Evolutionary conservation across 2,797 vertebrate genomes (phyloP).

Genomic region (Sitta carolinensis): DNA sequence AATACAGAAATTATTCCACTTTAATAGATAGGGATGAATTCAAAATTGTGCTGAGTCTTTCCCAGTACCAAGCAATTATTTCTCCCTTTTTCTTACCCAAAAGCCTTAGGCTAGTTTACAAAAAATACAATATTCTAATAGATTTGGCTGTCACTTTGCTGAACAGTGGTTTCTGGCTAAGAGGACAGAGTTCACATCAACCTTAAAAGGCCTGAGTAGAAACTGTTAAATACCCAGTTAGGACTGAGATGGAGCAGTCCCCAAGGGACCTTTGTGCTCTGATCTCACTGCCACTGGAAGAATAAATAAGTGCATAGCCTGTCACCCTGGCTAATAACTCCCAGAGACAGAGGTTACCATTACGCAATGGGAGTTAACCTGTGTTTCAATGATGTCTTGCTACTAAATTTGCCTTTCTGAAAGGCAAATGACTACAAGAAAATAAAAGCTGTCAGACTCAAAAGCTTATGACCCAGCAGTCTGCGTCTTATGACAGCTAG

Average conservation of each 20-base stretch:
- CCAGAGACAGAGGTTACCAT: conserved; percentile 19
- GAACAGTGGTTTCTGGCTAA: conserved; percentile 1
- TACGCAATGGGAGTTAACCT: conserved; percentile 29
- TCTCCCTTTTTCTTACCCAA: not conserved
- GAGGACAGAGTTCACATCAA: not conserved
- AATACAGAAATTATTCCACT: not conserved
- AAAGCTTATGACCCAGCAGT: not conserved
- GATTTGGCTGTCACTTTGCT: conserved; percentile 9
- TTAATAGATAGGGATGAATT: not conserved
- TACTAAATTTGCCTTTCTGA: conserved; percentile 47
- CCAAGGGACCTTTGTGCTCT: not conserved
- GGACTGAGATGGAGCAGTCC: not conserved
- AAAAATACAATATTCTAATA: not conserved
- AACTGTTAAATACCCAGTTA: conserved; percentile 8
- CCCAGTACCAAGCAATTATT: not conserved
- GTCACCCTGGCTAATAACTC: not conserved
- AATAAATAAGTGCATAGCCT: not conserved
- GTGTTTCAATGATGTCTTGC: conserved; percentile 34
- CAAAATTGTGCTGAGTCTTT: not conserved
- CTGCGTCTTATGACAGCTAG: conserved; percentile 8
- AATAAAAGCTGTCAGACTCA: not conserved
- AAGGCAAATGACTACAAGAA: not conserved
- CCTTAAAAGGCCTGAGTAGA: conserved; percentile 15
- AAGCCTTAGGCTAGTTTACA: not conserved
- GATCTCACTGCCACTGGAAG: conserved; percentile 1